Evolutionary conservation across 1,140 invertebrate species (phyloP).

Genomic region (Platyscapa corneri): DNA sequence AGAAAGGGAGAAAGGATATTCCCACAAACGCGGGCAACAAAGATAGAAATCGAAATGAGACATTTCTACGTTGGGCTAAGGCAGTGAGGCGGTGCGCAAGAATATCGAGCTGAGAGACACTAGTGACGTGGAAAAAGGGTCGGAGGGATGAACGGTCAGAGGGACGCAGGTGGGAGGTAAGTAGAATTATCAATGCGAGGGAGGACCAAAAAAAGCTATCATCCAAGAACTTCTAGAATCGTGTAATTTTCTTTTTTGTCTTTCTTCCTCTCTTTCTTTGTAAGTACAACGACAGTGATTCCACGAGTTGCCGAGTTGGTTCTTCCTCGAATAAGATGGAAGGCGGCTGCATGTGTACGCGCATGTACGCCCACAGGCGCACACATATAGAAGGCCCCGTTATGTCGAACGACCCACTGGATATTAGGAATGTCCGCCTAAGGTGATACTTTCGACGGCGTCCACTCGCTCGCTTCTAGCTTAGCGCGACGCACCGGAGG

Average conservation of each 20-base stretch:
- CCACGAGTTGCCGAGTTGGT: conserved; percentile 6
- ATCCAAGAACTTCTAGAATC: conserved; percentile 40
- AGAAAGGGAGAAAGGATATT: background rate
- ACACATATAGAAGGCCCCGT: conserved; percentile 22
- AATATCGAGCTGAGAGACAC: conserved; percentile 24
- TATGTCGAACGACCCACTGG: conserved; percentile 43
- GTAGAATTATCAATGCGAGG: conserved; percentile 1
- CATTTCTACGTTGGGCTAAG: background rate
- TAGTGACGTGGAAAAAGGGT: conserved; percentile 26
- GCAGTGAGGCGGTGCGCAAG: background rate
- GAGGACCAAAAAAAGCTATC: conserved; percentile 24
- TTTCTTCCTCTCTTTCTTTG: background rate
- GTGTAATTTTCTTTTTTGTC: conserved; percentile 26
- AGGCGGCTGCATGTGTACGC: conserved; percentile 19
- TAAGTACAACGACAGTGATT: conserved; percentile 21
- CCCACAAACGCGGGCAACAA: background rate
- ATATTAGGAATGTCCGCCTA: conserved; percentile 50
- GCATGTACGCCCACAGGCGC: background rate
- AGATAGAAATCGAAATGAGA: conserved; percentile 11
- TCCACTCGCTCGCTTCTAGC: background rate
- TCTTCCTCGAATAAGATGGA: conserved; percentile 26
- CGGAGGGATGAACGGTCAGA: too few relatives aligned
- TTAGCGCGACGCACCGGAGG: background rate
- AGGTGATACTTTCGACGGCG: conserved; percentile 49
- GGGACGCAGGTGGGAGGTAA: conserved; percentile 4